Conservation (phyloP, 2,797 vertebrate genomes). For the Pseudotriccus pelzelni region DNA sequence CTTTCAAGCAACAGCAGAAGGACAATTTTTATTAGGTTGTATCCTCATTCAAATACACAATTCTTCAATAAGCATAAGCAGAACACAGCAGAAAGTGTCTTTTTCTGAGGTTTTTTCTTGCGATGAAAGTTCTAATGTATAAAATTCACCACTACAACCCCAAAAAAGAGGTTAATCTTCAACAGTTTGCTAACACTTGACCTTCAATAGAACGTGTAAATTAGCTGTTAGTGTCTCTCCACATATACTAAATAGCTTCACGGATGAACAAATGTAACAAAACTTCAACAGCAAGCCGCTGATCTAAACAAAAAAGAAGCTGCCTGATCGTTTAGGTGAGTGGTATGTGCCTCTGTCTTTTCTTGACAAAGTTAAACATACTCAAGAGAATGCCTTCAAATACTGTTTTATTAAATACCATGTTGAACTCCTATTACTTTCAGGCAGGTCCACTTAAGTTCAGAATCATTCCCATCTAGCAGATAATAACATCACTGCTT, state of each 20-base stretch:
- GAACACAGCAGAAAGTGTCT: background rate
- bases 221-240: background rate
- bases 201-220: background rate
- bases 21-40: background rate
- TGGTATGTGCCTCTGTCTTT: background rate
- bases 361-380: background rate
- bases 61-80: background rate
- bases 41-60: background rate
- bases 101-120: background rate
- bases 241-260: background rate
- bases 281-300: background rate
- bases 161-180: background rate
- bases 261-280: background rate
- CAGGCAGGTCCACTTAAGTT: background rate
- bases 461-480: background rate
- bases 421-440: background rate
- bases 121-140: background rate
- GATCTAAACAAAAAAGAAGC: background rate
- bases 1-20: conserved; percentile 20
- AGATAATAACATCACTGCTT: background rate
- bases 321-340: background rate
- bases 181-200: background rate
- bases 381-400: background rate
- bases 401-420: background rate
- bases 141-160: background rate